Base-by-base conservation (phyloP, 2,797 vertebrate species). In the Pipistrellus nathusii region DNA sequence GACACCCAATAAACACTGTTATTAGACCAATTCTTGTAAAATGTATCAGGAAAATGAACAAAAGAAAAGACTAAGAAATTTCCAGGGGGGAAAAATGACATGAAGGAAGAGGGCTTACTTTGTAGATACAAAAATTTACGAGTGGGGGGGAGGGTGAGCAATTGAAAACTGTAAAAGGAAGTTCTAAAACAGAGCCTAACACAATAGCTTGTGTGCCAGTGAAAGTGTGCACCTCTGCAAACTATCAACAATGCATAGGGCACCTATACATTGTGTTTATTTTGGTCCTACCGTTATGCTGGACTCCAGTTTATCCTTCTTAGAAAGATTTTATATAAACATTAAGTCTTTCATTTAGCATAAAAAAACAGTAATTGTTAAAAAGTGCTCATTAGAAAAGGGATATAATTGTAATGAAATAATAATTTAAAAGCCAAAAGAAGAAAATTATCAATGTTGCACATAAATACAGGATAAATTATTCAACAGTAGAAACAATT, bases 351-450 rank as follows among this genome's bases (percentile, higher is more conserved):
- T 85, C n/a, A 55, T 73, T 86, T 86, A 25, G 21, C 18, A 9
- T 23, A 91, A 88, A 88, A 44, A 44, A n/a, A 38, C 18, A 51
- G 38, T 53, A 21, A 78, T n/a, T 92, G 57, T 48, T 88, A 17
- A 68, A 68, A 90, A 55, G 48, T 77, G 23, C 59, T 82, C 48
- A 51, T 53, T 82, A 85, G 27, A 94, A 17, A 73, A 59, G 41
- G 81, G 53, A 95, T 75, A 64, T 12, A 80, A 57, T 83, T 73
- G 51, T 17, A 64, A 76, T 68, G 66, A 92, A 93, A 85, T 55
- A 59, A 35, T 82, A 84, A 86, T 76, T 59, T 78, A 72, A 89
- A 94, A 91, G 41, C 71, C 44, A 80, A 92, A 85, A 41, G 71
- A 17, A 30, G 20, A 93, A 85, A 88, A 71, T 18, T 30, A 73